These are phyloP conservation scores for Enteromius anoplus DNA, from an alignment of 2,797 vertebrate species.

Conservation along the genomic window DNA sequence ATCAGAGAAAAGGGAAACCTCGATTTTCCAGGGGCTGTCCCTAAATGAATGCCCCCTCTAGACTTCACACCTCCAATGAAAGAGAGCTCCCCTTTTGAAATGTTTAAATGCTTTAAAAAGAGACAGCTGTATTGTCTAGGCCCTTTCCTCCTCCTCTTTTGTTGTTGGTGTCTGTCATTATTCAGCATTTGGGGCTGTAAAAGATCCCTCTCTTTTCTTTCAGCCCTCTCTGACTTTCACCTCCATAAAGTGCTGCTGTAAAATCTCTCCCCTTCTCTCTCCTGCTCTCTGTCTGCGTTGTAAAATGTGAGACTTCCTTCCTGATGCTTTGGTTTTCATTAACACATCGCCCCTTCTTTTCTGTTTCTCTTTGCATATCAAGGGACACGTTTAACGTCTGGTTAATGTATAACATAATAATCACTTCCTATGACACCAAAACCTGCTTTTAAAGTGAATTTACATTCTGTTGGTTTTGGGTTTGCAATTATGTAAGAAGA, in stretches of 20 bases:
- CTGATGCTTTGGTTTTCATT: conserved; percentile 68
- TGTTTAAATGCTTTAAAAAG: conserved; percentile 50
- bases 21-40: conserved; percentile 7
- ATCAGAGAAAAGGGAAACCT: conserved; percentile 21
- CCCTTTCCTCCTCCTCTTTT: conserved; percentile 64
- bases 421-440: conserved; percentile 48
- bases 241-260: conserved; percentile 70
- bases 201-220: conserved; percentile 60
- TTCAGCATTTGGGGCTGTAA: conserved; percentile 67
- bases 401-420: conserved; percentile 65
- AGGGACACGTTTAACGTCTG: conserved; percentile 13
- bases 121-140: conserved; percentile 53
- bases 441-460: conserved; percentile 1
- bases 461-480: conserved; percentile 5
- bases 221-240: conserved; percentile 67
- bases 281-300: conserved; percentile 43
- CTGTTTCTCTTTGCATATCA: conserved; percentile 30
- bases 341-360: conserved; percentile 65
- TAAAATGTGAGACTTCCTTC: conserved; percentile 77
- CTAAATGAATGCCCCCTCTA: conserved; percentile 3
- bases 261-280: conserved; percentile 61
- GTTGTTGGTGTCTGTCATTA: conserved; percentile 69
- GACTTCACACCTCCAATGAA: conserved; percentile 56
- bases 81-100: conserved; percentile 42
- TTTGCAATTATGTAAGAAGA: not conserved